Conservation (phyloP, 1,140 invertebrate genomes). For the Limonius californicus region DNA sequence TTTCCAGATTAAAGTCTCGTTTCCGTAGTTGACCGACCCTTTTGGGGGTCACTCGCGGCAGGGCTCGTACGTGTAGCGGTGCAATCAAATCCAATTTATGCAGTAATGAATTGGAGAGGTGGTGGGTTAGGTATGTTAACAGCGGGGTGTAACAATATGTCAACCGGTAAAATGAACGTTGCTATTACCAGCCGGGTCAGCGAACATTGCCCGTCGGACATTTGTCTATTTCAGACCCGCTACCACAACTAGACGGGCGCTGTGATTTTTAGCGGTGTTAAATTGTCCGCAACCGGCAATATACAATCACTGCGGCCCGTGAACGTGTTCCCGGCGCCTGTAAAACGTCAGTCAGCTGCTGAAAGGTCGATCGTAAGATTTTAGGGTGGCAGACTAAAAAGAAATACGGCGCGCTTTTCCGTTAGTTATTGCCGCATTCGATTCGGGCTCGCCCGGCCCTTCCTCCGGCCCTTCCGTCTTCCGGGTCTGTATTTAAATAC, state of each 20-base stretch:
- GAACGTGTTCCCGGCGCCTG: slow-evolving; percentile 22
- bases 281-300: slow-evolving; percentile 28
- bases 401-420: not conserved
- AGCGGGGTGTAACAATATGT: slow-evolving; percentile 18
- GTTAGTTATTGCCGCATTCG: not conserved
- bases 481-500: not conserved
- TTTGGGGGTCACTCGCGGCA: not conserved
- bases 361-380: slow-evolving; percentile 24
- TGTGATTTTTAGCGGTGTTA: slow-evolving; percentile 28
- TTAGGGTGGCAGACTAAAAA: slow-evolving; percentile 16
- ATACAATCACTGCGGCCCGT: slow-evolving; percentile 25
- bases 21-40: not conserved
- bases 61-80: not conserved
- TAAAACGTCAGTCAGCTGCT: slow-evolving; percentile 23
- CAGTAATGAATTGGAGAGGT: slow-evolving; percentile 8
- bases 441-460: not conserved
- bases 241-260: slow-evolving; percentile 19
- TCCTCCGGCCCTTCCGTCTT: not conserved
- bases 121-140: slow-evolving; percentile 10
- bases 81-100: slow-evolving; percentile 12
- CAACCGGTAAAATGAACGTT: slow-evolving; percentile 19
- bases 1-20: slow-evolving; percentile 5
- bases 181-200: slow-evolving; percentile 21
- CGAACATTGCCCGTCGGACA: slow-evolving; percentile 23
- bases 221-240: slow-evolving; percentile 28